A percentile compares a stretch with the other conserved stretches of the same genome.
phyloP scores from a whole-genome alignment of 1,140 invertebrate genomes.

The Helicoverpa armigera region DNA sequence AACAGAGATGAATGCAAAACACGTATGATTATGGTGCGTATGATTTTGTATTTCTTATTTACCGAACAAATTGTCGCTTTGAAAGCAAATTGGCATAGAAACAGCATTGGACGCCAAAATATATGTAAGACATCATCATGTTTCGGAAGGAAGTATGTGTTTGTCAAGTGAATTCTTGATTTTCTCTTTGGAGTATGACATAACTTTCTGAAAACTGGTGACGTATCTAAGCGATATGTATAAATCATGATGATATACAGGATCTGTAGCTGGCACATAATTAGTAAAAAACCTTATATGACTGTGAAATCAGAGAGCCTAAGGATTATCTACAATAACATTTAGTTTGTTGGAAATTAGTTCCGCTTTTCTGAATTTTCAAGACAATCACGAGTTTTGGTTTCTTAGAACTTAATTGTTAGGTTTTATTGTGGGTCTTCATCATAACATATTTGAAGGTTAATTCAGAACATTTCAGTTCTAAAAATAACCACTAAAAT shows the following conservation, averaged over 20 bases:
- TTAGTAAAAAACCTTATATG: no score
- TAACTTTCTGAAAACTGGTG: no score
- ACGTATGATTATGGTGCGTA: conserved; percentile 3
- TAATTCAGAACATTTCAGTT: background rate
- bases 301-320: background rate
- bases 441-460: no score
- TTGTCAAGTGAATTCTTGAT: no score
- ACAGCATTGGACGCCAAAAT: background rate
- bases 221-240: no score
- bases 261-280: no score
- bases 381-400: background rate
- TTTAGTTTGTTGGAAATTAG: background rate
- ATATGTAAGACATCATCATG: background rate
- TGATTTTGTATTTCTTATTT: conserved; percentile 44
- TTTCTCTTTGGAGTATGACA: no score
- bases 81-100: conserved; percentile 14
- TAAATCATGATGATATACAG: no score
- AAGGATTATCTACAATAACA: background rate
- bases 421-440: no score
- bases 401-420: background rate
- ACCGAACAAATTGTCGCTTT: conserved; percentile 21
- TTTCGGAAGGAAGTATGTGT: background rate
- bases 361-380: background rate
- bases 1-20: background rate
- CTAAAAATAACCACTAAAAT: background rate